Conservation (phyloP, 2,113 vertebrate species). For the Setophaga kirtlandii region DNA sequence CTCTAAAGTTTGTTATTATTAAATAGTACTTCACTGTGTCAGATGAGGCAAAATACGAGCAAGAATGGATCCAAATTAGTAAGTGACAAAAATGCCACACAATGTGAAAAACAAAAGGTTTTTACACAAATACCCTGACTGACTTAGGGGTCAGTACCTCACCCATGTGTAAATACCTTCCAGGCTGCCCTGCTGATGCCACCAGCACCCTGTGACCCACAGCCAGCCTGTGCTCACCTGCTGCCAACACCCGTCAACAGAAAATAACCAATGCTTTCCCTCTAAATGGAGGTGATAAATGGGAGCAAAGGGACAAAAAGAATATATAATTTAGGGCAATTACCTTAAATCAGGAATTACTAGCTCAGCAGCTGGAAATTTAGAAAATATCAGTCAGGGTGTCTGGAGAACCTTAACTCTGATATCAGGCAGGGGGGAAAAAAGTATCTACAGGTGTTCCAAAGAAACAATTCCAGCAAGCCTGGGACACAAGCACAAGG, state of each 20-base stretch:
- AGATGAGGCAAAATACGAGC: neutral
- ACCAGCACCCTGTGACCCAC: neutral
- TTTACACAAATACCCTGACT: neutral
- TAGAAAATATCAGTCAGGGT: neutral
- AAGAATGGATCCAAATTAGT: neutral
- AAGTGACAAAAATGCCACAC: neutral
- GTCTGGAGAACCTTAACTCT: neutral
- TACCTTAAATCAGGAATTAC: neutral
- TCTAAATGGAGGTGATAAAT: neutral
- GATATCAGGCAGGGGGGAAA: neutral
- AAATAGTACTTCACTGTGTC: neutral
- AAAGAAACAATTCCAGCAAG: neutral
- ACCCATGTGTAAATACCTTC: fast-evolving
- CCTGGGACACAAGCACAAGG: neutral
- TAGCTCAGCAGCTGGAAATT: neutral
- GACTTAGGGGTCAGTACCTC: neutral
- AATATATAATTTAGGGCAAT: neutral
- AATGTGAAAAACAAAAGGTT: neutral
- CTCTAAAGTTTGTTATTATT: neutral
- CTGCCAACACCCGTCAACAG: neutral
- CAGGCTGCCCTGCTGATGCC: neutral
- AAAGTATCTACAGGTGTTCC: neutral
- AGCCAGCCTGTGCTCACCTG: neutral
- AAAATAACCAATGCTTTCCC: neutral
- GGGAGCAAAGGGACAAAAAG: neutral